Base-by-base conservation (phyloP, 2,888 invertebrate species). In the Ormyrus nitidulus region DNA sequence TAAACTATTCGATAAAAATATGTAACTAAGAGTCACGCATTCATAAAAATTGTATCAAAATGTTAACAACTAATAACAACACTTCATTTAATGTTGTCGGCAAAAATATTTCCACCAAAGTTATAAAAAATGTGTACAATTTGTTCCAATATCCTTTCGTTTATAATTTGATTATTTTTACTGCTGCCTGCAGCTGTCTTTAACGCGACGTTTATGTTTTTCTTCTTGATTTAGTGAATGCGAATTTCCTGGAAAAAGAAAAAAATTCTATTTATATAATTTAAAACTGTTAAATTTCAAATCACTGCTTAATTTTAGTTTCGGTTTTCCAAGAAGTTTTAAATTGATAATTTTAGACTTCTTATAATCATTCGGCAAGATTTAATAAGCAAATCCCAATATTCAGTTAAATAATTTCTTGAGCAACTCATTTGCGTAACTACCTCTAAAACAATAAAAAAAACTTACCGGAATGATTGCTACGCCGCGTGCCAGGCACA, bases 401-500 rank as follows among this genome's bases (percentile, higher is more conserved):
- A 34, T 34, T 34, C 34, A 34, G 34, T 34, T 4, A 34, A 34
- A 34, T 34, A 34, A 34, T 34, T 34, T 4, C 34, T 4, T 34
- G 4, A 34, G 34, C 34, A 34, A 34, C 34, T 34, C 4, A 34
- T 34, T 34, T 34, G 4, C 34, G 34, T 69, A 46, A 56, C 11
- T 46, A 10, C 7, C 11, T n/a, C 11, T 8, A 5, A 44, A 61
- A 53, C 9, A 65, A 65, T n/a, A 59, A 44, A 54, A 13, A 49
- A 13, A 9, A 44, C 64, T 11, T 73, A 81, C 79, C 73, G 44
- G 75, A 51, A 59, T 89, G 90, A 78, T 34, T 34, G 34, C 87
- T 92, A 84, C 95, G 91, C 81, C 95, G 91, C 85, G 95, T 95
- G 68, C 95, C 95, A 89, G 95, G 95, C 86, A 95, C 95, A 68